A percentile compares a stretch with the other conserved stretches of the same genome.
Evolutionary conservation across 2,113 vertebrate species (phyloP).

Genomic region (Connochaetes taurinus): DNA sequence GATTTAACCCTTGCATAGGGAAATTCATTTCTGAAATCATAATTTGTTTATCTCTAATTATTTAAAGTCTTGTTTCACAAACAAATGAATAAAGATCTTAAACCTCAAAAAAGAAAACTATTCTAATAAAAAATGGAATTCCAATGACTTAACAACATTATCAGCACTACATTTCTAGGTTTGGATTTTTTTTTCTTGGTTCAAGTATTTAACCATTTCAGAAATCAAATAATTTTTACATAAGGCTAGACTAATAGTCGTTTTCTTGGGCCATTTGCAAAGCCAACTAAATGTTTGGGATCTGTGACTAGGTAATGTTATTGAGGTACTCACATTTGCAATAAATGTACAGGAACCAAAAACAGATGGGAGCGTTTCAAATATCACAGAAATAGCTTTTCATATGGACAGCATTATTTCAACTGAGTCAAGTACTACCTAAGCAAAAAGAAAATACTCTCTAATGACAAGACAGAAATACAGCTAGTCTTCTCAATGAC

Average conservation of each 20-base stretch:
- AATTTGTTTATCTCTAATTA: constrained; percentile 13
- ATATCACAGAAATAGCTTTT: constrained; percentile 61
- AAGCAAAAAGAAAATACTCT: constrained; percentile 62
- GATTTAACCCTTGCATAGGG: not conserved
- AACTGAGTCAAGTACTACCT: constrained; percentile 54
- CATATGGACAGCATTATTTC: constrained; percentile 51
- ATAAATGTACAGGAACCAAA: constrained; percentile 56
- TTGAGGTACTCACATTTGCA: constrained; percentile 53
- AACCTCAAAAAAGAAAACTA: not conserved
- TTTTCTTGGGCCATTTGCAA: constrained; percentile 27
- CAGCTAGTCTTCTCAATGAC: constrained; percentile 22
- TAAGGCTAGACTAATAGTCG: not conserved
- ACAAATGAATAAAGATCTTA: constrained; percentile 29
- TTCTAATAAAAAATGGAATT: constrained; percentile 32
- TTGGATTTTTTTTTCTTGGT: not conserved
- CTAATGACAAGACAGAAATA: constrained; percentile 39
- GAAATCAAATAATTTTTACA: constrained; percentile 42
- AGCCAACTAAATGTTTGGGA: constrained; percentile 43
- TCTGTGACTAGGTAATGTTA: constrained; percentile 17
- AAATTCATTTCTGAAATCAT: constrained; percentile 26
- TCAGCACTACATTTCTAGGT: constrained; percentile 3
- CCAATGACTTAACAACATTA: not conserved
- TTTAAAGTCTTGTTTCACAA: not conserved
- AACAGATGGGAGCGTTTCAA: constrained; percentile 42
- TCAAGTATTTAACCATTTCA: constrained; percentile 32